Conservation (phyloP, 2,113 vertebrate species). For the Coturnix japonica region DNA sequence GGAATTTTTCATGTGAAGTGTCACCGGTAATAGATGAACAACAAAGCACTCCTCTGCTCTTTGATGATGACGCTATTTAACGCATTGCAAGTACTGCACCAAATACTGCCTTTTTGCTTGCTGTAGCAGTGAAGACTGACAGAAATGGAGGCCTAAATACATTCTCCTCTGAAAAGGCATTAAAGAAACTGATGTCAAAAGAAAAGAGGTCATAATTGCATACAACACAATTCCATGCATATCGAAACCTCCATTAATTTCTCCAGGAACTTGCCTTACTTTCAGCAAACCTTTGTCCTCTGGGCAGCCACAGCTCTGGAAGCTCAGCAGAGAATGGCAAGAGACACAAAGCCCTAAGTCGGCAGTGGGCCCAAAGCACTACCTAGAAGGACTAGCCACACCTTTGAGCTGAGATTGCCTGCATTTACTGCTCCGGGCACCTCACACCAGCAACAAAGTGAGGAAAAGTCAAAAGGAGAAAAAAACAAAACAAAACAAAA, state of each 20-base stretch:
- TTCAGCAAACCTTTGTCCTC: background rate
- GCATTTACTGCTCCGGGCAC: background rate
- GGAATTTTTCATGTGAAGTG: constrained; percentile 12
- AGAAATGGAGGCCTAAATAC: background rate
- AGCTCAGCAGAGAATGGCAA: background rate
- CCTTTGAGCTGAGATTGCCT: background rate
- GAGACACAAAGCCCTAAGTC: background rate
- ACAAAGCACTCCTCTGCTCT: background rate
- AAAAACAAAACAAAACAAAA: background rate
- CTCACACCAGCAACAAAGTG: background rate
- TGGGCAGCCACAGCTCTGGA: background rate
- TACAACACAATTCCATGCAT: background rate
- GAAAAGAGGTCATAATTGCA: background rate
- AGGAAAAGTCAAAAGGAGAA: background rate
- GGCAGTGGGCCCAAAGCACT: background rate
- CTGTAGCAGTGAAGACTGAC: background rate
- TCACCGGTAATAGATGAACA: background rate
- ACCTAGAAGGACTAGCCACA: background rate
- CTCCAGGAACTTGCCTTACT: background rate
- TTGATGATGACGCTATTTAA: background rate
- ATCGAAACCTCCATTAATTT: background rate
- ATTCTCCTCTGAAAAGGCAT: background rate
- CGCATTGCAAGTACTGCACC: background rate
- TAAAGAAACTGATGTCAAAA: background rate
- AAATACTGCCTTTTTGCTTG: background rate